A percentile compares a stretch with the other conserved stretches of the same genome.
phyloP scores from a whole-genome alignment of 2,113 vertebrate genomes.

The Clupea harengus region DNA sequence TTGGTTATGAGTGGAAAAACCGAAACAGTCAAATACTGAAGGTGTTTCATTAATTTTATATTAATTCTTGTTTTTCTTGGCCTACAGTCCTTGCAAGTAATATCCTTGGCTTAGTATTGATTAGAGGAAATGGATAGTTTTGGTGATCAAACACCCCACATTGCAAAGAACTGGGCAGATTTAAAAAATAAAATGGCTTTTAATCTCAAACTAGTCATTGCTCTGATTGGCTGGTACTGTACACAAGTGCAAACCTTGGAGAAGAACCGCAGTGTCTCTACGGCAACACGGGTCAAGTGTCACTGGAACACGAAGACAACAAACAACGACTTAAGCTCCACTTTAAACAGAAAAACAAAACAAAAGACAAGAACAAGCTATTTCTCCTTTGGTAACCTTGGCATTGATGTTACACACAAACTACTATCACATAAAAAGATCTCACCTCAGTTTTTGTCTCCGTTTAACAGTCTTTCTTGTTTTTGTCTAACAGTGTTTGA shows the following conservation, averaged over 20 bases:
- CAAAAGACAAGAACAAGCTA: neutral
- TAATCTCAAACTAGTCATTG: slow-evolving; percentile 1
- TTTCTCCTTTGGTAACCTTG: slow-evolving; percentile 1
- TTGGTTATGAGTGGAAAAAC: neutral
- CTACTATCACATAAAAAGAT: slow-evolving; percentile 1
- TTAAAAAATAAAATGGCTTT: slow-evolving; percentile 13
- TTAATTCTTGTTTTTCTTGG: neutral
- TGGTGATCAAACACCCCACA: neutral
- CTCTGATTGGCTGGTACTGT: slow-evolving; percentile 2
- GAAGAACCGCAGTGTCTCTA: neutral
- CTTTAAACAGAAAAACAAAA: neutral
- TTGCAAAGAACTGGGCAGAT: neutral
- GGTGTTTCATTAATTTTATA: neutral
- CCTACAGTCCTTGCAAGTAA: neutral
- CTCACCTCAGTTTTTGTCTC: neutral
- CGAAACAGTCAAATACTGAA: neutral
- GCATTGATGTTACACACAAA: neutral
- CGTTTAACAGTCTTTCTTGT: slow-evolving; percentile 2
- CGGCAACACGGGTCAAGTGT: slow-evolving; percentile 4
- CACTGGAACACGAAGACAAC: neutral
- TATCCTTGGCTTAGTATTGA: neutral
- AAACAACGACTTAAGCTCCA: neutral
- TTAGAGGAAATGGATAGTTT: neutral
- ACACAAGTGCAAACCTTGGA: neutral
- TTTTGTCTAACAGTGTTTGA: slow-evolving; percentile 13